These are phyloP conservation scores for Ganaspis brasiliensis DNA, from an alignment of 2,888 invertebrate genomes.

Conservation along the genomic window DNA sequence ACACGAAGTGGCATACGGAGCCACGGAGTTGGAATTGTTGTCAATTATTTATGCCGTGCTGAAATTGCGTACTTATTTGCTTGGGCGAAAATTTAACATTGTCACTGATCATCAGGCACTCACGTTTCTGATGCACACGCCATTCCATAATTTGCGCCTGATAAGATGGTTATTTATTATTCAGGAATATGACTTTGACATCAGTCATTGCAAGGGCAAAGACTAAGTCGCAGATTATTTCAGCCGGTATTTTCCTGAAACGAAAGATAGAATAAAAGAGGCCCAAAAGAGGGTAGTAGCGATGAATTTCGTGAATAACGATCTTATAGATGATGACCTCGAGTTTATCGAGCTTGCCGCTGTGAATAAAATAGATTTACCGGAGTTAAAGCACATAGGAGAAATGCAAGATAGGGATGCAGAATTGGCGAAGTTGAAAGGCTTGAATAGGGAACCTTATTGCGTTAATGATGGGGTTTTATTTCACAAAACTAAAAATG, in stretches of 20 bases:
- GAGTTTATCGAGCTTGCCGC: no score
- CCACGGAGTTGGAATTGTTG: constrained; percentile 18
- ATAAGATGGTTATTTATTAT: constrained; percentile 42
- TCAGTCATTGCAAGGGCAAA: constrained; percentile 42
- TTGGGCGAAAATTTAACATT: constrained; percentile 17
- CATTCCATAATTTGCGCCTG: constrained; percentile 39
- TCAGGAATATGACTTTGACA: constrained; percentile 42
- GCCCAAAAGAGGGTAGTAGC: no score
- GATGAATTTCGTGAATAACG: no score
- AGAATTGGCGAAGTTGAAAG: neutral
- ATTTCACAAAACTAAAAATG: no score
- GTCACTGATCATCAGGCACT: constrained; percentile 30
- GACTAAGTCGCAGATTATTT: constrained; percentile 31
- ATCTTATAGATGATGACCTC: no score
- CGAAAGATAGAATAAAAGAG: no score
- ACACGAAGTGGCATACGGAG: neutral
- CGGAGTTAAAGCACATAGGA: neutral
- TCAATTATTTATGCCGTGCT: no score
- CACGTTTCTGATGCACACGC: constrained; percentile 31
- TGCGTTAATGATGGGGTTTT: no score
- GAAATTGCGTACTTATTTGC: constrained; percentile 24
- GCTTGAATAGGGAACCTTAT: no score
- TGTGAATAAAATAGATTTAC: neutral
- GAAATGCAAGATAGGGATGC: neutral
- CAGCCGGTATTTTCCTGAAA: neutral